Base-by-base conservation (phyloP, 2,888 invertebrate species). In the Drosophila ochracea region DNA sequence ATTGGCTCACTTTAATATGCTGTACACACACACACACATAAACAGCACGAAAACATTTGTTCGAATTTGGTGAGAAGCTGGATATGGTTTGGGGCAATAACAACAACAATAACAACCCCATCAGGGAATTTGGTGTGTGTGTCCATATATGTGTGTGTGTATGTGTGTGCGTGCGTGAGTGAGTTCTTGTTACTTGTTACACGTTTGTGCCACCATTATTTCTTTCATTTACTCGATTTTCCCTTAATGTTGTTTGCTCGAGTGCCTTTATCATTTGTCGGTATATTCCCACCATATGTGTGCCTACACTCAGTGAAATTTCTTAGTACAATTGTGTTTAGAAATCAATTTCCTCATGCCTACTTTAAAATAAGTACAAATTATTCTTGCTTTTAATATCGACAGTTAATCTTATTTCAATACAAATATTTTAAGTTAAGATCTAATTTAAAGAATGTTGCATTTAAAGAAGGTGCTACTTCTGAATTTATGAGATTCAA, bases 211-310 rank as follows among this genome's bases (percentile, higher is more conserved):
- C 73, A 69, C 80, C 87, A 84, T 87, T 87, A 89, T 83, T 82
- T 78, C 78, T 78, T 87, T 89, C 83, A 89, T 87, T 89, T 87
- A 87, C 89, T 87, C 82, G 76, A 87, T 89, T 87, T 84, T 89
- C 88, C 83, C 87, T 87, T 84, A 89, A 89, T 87, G 88, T 87
- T 87, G 84, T 87, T 87, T 84, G 89, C 89, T 79, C 84, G 83
- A 88, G 89, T 83, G 86, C 81, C 89, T 85, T 89, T 87, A 89
- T 87, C 85, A 89, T 89, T 87, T 84, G 88, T 87, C 73, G 84
- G 88, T 87, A 82, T 78, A 78, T 82, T 80, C 75, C 72, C 67
- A 66, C 80, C 84, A 82, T 87, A 89, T 85, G 85, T 80, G 84
- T 58, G 11, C 4, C 13, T 39, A 30, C 57, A 57, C 57, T 39